phyloP scores from a whole-genome alignment of 2,113 vertebrate species.

The Poeciliopsis retropinna region DNA sequence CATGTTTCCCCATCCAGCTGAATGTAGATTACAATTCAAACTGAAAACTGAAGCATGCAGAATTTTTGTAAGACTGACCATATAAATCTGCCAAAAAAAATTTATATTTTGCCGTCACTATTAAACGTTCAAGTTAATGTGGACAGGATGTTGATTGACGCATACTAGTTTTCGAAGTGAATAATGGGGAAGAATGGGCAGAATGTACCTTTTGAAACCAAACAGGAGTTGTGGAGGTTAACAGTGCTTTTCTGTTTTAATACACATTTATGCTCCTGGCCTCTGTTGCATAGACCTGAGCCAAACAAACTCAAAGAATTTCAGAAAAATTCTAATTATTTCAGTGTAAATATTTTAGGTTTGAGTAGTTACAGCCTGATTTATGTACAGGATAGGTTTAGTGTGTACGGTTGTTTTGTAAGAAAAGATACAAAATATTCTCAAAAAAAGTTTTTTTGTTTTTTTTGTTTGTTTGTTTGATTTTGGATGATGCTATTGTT shows the following conservation, averaged over 20 bases:
- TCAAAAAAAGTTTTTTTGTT: slow-evolving; percentile 87
- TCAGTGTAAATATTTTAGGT: slow-evolving; percentile 20
- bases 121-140: no score
- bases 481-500: slow-evolving; percentile 82
- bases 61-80: neutral
- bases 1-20: neutral
- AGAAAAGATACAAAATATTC: slow-evolving; percentile 77
- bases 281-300: neutral
- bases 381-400: slow-evolving; percentile 71
- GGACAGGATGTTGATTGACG: neutral
- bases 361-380: slow-evolving; percentile 64
- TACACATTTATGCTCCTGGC: slow-evolving; percentile 15
- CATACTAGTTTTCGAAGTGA: neutral
- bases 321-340: slow-evolving; percentile 15
- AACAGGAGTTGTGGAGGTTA: neutral
- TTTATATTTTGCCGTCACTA: neutral
- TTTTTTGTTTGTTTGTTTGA: slow-evolving; percentile 87
- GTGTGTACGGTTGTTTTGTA: slow-evolving; percentile 85
- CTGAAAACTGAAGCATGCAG: neutral
- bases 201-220: neutral
- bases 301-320: neutral
- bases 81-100: neutral
- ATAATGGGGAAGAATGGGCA: neutral
- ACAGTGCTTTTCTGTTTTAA: neutral
- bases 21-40: neutral